Evolutionary conservation across 64 coral and sea anemone species (phyloP).

Genomic region (Montipora efflorescens): DNA sequence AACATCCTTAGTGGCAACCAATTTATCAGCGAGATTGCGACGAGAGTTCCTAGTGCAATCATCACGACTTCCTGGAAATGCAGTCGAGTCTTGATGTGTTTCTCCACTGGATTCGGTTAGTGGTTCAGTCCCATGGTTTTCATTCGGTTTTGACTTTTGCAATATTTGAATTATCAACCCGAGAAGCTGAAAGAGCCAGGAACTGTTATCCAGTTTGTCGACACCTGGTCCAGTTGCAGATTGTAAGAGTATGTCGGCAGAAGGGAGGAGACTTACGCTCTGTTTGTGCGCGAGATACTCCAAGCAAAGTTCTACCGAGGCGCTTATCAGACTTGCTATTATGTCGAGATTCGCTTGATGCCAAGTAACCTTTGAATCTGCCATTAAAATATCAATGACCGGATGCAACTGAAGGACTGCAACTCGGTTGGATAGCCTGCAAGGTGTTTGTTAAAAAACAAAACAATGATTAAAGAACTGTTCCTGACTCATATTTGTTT

Average conservation of each 20-base stretch:
- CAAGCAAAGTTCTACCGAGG: slow-evolving; percentile 24
- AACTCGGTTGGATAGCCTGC: slow-evolving; percentile 43
- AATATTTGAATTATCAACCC: slow-evolving; percentile 46
- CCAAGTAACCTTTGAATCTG: slow-evolving; percentile 14
- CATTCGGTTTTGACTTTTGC: not conserved
- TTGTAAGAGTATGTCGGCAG: slow-evolving; percentile 29
- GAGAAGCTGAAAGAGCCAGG: slow-evolving; percentile 67
- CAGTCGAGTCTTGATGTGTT: not conserved
- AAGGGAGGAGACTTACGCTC: slow-evolving; percentile 54
- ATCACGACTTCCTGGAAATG: not conserved
- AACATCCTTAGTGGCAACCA: slow-evolving; percentile 8
- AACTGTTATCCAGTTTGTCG: slow-evolving; percentile 54
- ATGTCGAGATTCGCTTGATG: slow-evolving; percentile 9
- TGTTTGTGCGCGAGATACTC: slow-evolving; percentile 46
- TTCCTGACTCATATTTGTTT: too few relatives aligned
- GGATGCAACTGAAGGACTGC: slow-evolving; percentile 53
- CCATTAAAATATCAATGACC: slow-evolving; percentile 38
- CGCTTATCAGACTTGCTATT: slow-evolving; percentile 21
- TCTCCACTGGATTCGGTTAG: not conserved
- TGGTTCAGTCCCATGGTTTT: not conserved
- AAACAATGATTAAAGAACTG: too few relatives aligned
- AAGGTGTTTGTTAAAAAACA: not conserved
- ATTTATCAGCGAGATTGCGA: not conserved
- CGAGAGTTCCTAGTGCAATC: not conserved
- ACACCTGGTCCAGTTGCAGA: slow-evolving; percentile 32